A percentile compares a stretch with the other conserved stretches of the same genome.
Evolutionary conservation across 2,797 vertebrate genomes (phyloP).

Genomic region (Clarias pachynema): DNA sequence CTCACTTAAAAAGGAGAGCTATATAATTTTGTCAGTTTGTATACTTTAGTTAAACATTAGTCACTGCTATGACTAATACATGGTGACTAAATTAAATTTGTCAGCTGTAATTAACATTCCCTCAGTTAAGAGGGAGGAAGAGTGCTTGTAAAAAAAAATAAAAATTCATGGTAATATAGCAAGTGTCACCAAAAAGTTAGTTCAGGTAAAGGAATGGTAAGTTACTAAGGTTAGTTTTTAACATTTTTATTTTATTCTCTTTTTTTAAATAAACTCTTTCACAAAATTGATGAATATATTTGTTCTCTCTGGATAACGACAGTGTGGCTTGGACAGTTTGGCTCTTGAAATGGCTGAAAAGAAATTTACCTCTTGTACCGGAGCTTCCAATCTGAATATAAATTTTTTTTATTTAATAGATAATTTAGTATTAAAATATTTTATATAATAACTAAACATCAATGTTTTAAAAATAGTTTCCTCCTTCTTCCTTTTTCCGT

Average conservation of each 20-base stretch:
- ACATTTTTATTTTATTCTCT: too few relatives aligned
- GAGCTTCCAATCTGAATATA: not conserved
- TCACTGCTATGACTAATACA: not conserved
- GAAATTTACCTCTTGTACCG: too few relatives aligned
- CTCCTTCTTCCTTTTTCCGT: not conserved
- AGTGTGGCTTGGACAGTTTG: too few relatives aligned
- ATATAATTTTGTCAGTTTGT: not conserved
- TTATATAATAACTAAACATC: not conserved
- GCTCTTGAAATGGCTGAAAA: too few relatives aligned
- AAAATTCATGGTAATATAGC: not conserved
- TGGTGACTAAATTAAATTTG: not conserved
- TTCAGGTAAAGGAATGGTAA: not conserved
- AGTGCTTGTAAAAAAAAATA: not conserved
- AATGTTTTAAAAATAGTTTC: not conserved
- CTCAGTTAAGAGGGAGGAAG: not conserved
- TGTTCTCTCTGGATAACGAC: not conserved
- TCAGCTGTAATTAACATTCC: not conserved
- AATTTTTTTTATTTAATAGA: not conserved
- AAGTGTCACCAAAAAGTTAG: not conserved
- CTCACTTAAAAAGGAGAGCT: not conserved
- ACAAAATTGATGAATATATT: not conserved
- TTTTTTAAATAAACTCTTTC: not conserved
- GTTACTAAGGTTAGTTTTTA: not conserved
- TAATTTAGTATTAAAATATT: not conserved
- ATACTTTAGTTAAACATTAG: not conserved